Evolutionary conservation across 2,888 invertebrate species (phyloP).

Genomic region (Parochlus steinenii): DNA sequence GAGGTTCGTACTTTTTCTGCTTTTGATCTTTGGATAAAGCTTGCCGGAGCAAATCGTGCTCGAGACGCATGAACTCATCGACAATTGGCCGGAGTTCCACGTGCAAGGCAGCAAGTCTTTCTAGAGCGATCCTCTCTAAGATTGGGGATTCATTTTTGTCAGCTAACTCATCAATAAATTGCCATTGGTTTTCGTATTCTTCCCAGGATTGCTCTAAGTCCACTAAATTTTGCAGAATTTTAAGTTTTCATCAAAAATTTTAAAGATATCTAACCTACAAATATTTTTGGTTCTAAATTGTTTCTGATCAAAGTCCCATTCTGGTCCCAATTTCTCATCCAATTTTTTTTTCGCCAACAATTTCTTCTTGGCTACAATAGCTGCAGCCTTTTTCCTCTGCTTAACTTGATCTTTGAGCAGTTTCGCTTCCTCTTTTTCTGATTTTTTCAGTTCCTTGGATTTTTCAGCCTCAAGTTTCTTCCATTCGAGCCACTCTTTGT

Average conservation of each 20-base stretch:
- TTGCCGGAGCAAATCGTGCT: slow-evolving; percentile 27
- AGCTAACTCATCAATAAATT: slow-evolving; percentile 24
- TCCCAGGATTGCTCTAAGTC: slow-evolving; percentile 20
- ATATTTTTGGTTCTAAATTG: slow-evolving; percentile 9
- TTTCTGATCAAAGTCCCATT: slow-evolving; percentile 11
- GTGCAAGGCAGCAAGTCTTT: slow-evolving; percentile 35
- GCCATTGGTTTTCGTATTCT: slow-evolving; percentile 23
- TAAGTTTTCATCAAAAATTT: slow-evolving; percentile 8
- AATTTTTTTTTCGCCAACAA: slow-evolving; percentile 14
- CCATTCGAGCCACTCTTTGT: slow-evolving; percentile 18
- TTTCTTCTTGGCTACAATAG: slow-evolving; percentile 17
- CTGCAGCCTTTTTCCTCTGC: slow-evolving; percentile 18
- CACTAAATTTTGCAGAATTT: slow-evolving; percentile 3
- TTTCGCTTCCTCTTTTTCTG: slow-evolving; percentile 16
- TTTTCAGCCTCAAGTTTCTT: slow-evolving; percentile 23
- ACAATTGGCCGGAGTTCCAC: slow-evolving; percentile 35
- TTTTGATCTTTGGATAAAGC: slow-evolving; percentile 27
- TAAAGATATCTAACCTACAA: slow-evolving; percentile 15
- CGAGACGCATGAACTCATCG: slow-evolving; percentile 31
- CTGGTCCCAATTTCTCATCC: slow-evolving; percentile 20
- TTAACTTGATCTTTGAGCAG: slow-evolving; percentile 20
- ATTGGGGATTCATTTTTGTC: slow-evolving; percentile 24
- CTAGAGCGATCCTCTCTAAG: slow-evolving; percentile 27
- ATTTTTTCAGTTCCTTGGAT: slow-evolving; percentile 19
- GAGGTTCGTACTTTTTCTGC: slow-evolving; percentile 19